These are phyloP conservation scores for Nyctalus aviator DNA, from an alignment of 2,797 vertebrate species.

Conservation along the genomic window DNA sequence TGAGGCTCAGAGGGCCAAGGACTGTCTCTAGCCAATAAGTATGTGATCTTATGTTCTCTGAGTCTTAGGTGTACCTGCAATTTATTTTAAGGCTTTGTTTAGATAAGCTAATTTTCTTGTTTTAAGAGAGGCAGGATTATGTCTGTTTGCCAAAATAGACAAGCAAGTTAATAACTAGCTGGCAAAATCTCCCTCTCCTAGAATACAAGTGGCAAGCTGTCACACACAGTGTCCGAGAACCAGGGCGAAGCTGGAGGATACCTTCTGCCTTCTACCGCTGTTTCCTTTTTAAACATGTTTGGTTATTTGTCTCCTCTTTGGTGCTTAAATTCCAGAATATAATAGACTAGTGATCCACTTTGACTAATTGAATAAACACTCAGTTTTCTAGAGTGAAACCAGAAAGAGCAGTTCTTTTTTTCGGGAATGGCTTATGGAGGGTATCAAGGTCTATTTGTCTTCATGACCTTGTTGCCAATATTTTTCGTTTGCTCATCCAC, in stretches of 20 bases:
- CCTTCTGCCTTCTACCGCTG: not conserved
- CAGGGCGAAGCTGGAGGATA: not conserved
- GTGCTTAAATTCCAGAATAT: conserved; percentile 1
- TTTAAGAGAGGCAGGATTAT: conserved; percentile 33
- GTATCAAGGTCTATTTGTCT: not conserved
- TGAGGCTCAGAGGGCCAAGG: not conserved
- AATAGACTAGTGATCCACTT: not conserved
- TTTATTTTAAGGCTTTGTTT: conserved; percentile 65
- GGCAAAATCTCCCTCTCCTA: not conserved
- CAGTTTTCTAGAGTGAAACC: not conserved
- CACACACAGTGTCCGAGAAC: not conserved
- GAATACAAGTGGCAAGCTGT: conserved; percentile 24
- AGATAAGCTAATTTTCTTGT: conserved; percentile 59
- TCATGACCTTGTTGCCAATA: not conserved
- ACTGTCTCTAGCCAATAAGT: not conserved
- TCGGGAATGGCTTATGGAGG: not conserved
- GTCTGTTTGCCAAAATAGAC: conserved; percentile 34
- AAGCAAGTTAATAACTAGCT: conserved; percentile 28
- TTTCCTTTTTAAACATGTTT: not conserved
- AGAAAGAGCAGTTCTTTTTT: not conserved
- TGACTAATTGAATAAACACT: not conserved
- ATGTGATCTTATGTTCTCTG: not conserved
- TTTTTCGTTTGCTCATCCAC: not conserved
- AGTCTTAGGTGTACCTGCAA: not conserved
- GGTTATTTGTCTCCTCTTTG: not conserved